These are phyloP conservation scores for Neopelma chrysocephalum DNA, from an alignment of 2,797 vertebrate species.

Conservation along the genomic window DNA sequence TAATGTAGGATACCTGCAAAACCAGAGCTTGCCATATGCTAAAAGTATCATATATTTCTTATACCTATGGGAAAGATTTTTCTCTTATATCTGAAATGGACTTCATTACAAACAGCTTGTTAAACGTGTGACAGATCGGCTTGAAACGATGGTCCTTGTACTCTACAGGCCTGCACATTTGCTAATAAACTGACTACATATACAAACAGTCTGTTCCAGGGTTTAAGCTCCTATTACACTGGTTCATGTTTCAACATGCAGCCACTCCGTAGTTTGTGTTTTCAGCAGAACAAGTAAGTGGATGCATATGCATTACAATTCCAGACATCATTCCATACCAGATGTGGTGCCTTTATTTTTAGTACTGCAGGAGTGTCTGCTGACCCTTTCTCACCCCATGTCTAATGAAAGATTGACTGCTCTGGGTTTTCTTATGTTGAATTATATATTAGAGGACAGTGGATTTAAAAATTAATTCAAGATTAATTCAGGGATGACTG, in stretches of 20 bases:
- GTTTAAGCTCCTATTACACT: constrained; percentile 75
- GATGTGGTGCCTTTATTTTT: constrained; percentile 83
- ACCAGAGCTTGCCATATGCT: constrained; percentile 18
- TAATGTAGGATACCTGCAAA: not conserved
- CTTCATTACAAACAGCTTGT: constrained; percentile 75
- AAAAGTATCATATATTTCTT: constrained; percentile 22
- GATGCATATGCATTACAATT: constrained; percentile 81
- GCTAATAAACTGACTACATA: constrained; percentile 71
- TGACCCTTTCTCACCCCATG: constrained; percentile 83
- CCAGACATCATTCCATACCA: constrained; percentile 81
- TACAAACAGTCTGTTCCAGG: constrained; percentile 81
- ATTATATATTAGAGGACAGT: constrained; percentile 75
- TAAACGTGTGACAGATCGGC: constrained; percentile 66
- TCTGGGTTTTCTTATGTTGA: constrained; percentile 74
- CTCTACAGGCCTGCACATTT: constrained; percentile 60
- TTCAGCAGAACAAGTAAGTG: constrained; percentile 74
- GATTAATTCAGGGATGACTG: constrained; percentile 74
- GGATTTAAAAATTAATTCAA: constrained; percentile 78
- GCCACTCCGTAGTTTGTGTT: constrained; percentile 65
- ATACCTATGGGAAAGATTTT: constrained; percentile 55
- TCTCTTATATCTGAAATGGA: constrained; percentile 61
- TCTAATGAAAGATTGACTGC: constrained; percentile 87
- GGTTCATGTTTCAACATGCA: constrained; percentile 79
- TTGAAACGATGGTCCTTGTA: constrained; percentile 50
- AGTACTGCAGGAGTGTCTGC: constrained; percentile 79